phyloP scores from a whole-genome alignment of 2,797 vertebrate genomes.

The Hippocampus kuda region DNA sequence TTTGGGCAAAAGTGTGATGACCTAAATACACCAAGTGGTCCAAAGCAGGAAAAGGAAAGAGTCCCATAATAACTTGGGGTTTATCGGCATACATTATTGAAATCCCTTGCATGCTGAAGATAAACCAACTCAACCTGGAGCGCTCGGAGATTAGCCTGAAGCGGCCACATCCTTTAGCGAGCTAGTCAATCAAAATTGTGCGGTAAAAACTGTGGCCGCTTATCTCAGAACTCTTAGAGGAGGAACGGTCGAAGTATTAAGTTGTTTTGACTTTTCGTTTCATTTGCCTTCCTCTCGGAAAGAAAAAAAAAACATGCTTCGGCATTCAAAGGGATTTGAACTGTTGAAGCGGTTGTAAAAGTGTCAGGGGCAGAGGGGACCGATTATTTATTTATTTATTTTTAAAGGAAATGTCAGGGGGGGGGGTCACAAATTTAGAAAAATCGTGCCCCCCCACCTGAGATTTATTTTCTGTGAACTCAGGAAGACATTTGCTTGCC shows the following conservation, averaged over 20 bases:
- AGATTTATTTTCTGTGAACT: too few relatives aligned
- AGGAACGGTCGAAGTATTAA: neutral
- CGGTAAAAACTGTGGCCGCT: too few relatives aligned
- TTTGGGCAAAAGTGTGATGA: neutral
- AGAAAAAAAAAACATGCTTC: too few relatives aligned
- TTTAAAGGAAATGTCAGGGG: too few relatives aligned
- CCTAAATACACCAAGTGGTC: conserved; percentile 12
- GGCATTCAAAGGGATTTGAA: neutral
- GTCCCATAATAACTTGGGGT: conserved; percentile 21
- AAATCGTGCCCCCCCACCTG: too few relatives aligned
- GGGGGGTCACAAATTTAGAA: too few relatives aligned
- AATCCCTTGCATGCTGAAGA: conserved; percentile 18
- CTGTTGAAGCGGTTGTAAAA: too few relatives aligned
- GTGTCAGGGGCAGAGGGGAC: too few relatives aligned
- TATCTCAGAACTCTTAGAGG: neutral
- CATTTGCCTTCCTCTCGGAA: neutral
- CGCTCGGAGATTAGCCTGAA: conserved; percentile 13
- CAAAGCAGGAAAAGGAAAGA: conserved; percentile 20
- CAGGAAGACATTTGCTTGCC: too few relatives aligned
- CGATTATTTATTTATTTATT: too few relatives aligned
- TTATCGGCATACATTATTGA: conserved; percentile 28
- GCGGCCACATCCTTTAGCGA: conserved; percentile 17
- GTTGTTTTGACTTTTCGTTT: neutral
- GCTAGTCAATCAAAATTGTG: neutral
- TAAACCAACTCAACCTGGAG: conserved; percentile 27